Evolutionary conservation across 2,797 vertebrate genomes (phyloP), one percentile per base, ranked within the genome.

Genomic region (Graptemys geographica): DNA sequence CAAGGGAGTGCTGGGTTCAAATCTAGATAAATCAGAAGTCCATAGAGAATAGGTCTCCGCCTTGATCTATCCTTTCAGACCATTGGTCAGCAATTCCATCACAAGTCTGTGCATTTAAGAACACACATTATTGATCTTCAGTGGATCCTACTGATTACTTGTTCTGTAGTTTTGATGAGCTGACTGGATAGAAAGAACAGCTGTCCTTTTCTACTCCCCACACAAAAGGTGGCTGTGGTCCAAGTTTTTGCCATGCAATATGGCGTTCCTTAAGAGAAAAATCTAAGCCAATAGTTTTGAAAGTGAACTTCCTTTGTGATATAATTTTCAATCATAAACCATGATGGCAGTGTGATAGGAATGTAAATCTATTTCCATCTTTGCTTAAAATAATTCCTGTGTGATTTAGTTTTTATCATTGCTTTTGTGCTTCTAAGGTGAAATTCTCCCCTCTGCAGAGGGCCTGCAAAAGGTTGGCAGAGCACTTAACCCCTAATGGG

Each of bases 291-390:
- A 88, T 83, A 19, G 59, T 90, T 91, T 44, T 57, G 49, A 90
- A 52, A 97, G 87, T 37, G 6, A 78, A 37, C 90, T 94, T 94
- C 83, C 3, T 1, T 16, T 69, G 62, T 6, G 28, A 15, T 87
- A 53, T 55, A 8, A 88, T 90, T 90, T 28, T 83, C 13, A 51
- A 65, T 47, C 28, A 81, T 62, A 94, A 96, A 87, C 83, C 53
- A 56, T 28, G 31, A 56, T 37, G 28, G 59, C 11, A 11, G 49
- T 52, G 28, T 11, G 37, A 31, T 28, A 72, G 53, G 37, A 74
- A 62, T 88, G 72, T 44, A 87, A 88, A 51, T 55, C 59, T n/a
- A 74, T 84, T 74, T 56, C 44, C 5, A 23, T 59, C n/a, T 37
- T 37, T 47, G 74, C 41, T 44, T 87, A 55, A 62, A 79, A 49